Conservation (phyloP, 2,888 invertebrate species). For the Apodemia mormo region DNA sequence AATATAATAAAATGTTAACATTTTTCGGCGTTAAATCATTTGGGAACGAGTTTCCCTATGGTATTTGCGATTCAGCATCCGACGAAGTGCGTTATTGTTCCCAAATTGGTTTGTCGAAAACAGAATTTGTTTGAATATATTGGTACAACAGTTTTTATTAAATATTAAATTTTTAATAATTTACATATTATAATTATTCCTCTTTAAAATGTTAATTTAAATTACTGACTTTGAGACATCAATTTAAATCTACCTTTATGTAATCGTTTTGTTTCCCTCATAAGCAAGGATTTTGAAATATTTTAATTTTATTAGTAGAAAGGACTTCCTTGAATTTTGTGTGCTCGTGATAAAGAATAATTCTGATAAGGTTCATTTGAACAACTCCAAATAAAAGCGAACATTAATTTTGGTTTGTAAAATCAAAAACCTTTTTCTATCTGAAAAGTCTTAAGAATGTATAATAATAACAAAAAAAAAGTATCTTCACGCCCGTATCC, state of each 20-base stretch:
- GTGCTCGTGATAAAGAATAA: too few relatives aligned
- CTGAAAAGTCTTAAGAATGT: too few relatives aligned
- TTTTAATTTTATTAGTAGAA: not conserved
- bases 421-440: too few relatives aligned
- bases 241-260: too few relatives aligned
- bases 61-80: slow-evolving; percentile 30
- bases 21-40: slow-evolving; percentile 28
- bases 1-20: slow-evolving; percentile 14
- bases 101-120: slow-evolving; percentile 30
- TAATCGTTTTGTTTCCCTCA: not conserved
- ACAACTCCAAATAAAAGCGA: too few relatives aligned
- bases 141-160: slow-evolving; percentile 2
- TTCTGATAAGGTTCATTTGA: too few relatives aligned
- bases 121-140: slow-evolving; percentile 23
- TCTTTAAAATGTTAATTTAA: not conserved
- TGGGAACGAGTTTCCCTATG: slow-evolving; percentile 27
- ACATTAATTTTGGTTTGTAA: too few relatives aligned
- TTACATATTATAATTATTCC: not conserved
- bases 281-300: not conserved
- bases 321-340: not conserved
- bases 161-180: not conserved
- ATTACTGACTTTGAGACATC: not conserved
- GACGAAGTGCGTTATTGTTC: slow-evolving; percentile 30
- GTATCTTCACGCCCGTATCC: too few relatives aligned
- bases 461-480: too few relatives aligned